Conservation (phyloP, 92 coral and sea anemone species). For the Actinernus sp. region DNA sequence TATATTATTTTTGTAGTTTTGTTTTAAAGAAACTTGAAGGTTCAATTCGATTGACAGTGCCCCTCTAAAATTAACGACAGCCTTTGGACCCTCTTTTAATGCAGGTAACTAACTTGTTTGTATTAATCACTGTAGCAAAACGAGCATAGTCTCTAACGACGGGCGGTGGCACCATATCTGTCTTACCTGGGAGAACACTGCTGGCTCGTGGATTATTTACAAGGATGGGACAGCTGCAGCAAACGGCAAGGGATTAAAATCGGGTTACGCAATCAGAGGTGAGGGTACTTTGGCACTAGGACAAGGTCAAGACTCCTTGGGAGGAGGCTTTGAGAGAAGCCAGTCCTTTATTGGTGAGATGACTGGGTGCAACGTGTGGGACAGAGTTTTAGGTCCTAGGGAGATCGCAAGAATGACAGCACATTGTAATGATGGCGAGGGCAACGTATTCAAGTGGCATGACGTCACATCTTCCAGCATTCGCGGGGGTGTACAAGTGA, state of each 20-base stretch:
- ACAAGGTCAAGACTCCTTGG: slow-evolving; percentile 6
- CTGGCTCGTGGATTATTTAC: no score
- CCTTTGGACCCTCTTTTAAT: no score
- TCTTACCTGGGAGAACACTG: no score
- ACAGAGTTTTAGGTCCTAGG: background rate
- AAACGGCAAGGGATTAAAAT: background rate
- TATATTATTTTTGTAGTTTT: no score
- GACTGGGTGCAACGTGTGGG: background rate
- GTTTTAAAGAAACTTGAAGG: no score
- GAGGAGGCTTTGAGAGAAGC: slow-evolving; percentile 1
- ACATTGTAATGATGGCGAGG: background rate
- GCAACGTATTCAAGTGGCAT: slow-evolving; percentile 5
- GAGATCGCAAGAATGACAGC: background rate
- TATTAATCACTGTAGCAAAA: no score
- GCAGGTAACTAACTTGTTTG: no score
- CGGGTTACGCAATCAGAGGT: slow-evolving; percentile 16
- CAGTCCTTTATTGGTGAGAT: slow-evolving; percentile 7
- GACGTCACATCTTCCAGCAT: slow-evolving; percentile 8
- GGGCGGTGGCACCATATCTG: slow-evolving; percentile 24
- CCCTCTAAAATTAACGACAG: no score
- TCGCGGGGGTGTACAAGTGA: no score
- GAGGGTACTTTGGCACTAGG: slow-evolving; percentile 6
- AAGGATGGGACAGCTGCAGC: background rate
- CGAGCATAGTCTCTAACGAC: no score
- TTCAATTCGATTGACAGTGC: no score